A percentile compares a stretch with the other conserved stretches of the same genome.
phyloP scores from a whole-genome alignment of 1,140 invertebrate species.

The Condylostylus longicornis region DNA sequence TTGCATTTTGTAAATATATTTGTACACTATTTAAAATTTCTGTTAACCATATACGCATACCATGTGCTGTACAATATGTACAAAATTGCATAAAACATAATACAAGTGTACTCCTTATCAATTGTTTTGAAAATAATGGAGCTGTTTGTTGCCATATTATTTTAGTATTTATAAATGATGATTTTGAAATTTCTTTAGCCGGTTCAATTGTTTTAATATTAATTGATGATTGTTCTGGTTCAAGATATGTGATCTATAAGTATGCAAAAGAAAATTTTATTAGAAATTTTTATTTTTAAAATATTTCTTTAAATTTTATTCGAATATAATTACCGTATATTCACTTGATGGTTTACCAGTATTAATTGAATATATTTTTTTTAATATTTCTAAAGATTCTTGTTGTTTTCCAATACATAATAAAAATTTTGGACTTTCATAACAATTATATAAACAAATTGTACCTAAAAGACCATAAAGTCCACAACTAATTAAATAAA shows the following conservation, averaged over 20 bases:
- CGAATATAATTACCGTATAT: not conserved
- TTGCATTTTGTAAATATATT: slow-evolving; percentile 25
- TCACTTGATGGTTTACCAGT: slow-evolving; percentile 19
- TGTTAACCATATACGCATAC: slow-evolving; percentile 39
- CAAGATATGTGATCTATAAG: slow-evolving; percentile 4
- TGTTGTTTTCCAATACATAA: slow-evolving; percentile 37
- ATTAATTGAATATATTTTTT: slow-evolving; percentile 39
- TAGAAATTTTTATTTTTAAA: not conserved
- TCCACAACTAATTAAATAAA: slow-evolving; percentile 47
- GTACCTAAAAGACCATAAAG: slow-evolving; percentile 45
- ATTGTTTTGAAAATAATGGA: slow-evolving; percentile 32
- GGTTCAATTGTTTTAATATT: not conserved
- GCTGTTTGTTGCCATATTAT: slow-evolving; percentile 34
- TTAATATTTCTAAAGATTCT: slow-evolving; percentile 39
- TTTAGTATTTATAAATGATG: slow-evolving; percentile 3
- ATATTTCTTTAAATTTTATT: not conserved
- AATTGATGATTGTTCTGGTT: slow-evolving; percentile 5
- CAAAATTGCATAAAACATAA: slow-evolving; percentile 36
- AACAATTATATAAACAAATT: slow-evolving; percentile 41
- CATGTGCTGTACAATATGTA: slow-evolving; percentile 35
- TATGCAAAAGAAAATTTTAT: not conserved
- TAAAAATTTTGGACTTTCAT: slow-evolving; percentile 57
- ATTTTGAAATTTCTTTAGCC: slow-evolving; percentile 1
- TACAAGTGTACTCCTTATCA: slow-evolving; percentile 33
- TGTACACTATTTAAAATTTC: slow-evolving; percentile 35